phyloP scores from a whole-genome alignment of 2,113 vertebrate species.

The Saccopteryx leptura region DNA sequence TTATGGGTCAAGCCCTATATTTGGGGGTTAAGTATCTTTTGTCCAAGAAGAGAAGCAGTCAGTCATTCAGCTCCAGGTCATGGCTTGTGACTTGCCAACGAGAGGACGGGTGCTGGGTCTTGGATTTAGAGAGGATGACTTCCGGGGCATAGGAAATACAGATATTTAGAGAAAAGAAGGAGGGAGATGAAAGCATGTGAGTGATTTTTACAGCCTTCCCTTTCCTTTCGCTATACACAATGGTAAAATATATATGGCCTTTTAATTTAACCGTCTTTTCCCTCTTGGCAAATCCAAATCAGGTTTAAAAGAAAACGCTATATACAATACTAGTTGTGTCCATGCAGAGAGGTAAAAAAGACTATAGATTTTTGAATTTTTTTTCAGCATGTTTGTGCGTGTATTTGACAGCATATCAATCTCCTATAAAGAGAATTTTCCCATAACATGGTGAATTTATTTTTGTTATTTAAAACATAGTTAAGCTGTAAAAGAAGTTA shows the following conservation, averaged over 20 bases:
- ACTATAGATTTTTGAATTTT: background rate
- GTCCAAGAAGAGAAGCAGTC: background rate
- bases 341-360: background rate
- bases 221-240: background rate
- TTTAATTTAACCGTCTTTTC: background rate
- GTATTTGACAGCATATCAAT: constrained; percentile 35
- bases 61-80: background rate
- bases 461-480: constrained; percentile 49
- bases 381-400: background rate
- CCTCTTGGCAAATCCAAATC: background rate
- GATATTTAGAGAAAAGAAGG: background rate
- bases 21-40: constrained; percentile 19
- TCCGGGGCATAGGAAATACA: background rate
- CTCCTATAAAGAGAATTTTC: constrained; percentile 27
- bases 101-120: background rate
- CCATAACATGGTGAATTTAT: constrained; percentile 1
- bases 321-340: background rate
- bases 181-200: background rate
- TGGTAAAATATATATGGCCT: background rate
- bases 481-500: constrained; percentile 3
- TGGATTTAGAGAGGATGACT: background rate
- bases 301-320: background rate
- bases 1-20: background rate
- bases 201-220: background rate
- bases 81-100: background rate